phyloP scores from a whole-genome alignment of 2,888 invertebrate species.

The Apomyelois bistriatella region DNA sequence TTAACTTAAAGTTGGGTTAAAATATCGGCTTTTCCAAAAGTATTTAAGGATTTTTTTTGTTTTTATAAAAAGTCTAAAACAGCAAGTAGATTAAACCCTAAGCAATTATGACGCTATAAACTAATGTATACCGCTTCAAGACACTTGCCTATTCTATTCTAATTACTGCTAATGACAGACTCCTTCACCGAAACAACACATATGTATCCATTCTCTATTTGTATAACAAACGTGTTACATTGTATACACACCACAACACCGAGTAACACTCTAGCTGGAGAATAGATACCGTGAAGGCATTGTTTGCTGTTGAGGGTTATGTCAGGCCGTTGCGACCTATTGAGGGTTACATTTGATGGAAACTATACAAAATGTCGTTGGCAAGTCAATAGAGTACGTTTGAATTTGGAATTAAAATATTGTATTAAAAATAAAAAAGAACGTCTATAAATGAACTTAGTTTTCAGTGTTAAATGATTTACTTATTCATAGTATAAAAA shows the following conservation, averaged over 20 bases:
- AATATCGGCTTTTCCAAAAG: no score
- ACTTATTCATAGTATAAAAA: no score
- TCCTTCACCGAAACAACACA: no score
- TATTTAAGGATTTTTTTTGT: no score
- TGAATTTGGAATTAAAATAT: no score
- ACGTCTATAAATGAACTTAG: no score
- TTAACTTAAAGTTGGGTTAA: no score
- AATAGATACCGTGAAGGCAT: neutral
- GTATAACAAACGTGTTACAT: neutral
- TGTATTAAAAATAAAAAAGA: no score
- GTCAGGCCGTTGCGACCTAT: neutral
- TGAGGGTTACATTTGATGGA: neutral
- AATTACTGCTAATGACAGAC: neutral
- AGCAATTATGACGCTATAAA: no score
- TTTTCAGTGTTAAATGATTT: no score
- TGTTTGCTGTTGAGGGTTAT: neutral
- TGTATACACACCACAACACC: conserved; percentile 1
- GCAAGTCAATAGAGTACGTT: neutral
- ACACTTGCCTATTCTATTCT: neutral
- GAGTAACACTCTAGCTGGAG: neutral
- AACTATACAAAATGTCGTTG: neutral
- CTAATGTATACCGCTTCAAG: neutral
- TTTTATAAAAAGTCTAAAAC: no score
- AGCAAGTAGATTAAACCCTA: no score
- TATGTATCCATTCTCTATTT: neutral